phyloP scores from a whole-genome alignment of 2,888 invertebrate species.

The Escarpia spicata region DNA sequence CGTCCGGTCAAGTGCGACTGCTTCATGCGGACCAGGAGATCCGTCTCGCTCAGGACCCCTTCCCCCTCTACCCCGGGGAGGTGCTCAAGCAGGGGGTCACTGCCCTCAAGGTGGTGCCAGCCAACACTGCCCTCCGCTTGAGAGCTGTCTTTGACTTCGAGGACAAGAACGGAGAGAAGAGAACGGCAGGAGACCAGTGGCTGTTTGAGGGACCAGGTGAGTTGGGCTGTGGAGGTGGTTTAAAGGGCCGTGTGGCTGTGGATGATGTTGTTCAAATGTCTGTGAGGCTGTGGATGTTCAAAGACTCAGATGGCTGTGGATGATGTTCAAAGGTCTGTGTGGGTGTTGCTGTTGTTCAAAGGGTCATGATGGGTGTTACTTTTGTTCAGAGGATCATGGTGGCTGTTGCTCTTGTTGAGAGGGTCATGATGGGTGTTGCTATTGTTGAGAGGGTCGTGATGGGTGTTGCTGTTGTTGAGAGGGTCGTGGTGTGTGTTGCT shows the following conservation, averaged over 20 bases:
- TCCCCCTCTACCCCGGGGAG: conserved; percentile 69
- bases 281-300: not conserved
- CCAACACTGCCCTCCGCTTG: conserved; percentile 67
- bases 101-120: conserved; percentile 59
- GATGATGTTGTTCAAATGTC: not conserved
- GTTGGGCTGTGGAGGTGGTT: not conserved
- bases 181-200: conserved; percentile 69
- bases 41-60: conserved; percentile 68
- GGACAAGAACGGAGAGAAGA: conserved; percentile 58
- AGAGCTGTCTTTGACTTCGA: conserved; percentile 66
- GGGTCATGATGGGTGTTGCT: too few species aligned
- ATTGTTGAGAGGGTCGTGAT: too few species aligned
- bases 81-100: conserved; percentile 43
- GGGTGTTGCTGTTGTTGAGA: too few species aligned
- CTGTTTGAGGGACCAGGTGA: conserved; percentile 65
- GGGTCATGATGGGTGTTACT: too few species aligned
- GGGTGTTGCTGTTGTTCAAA: too few species aligned
- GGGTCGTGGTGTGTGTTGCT: too few species aligned
- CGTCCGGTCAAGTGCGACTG: conserved; percentile 63
- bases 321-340: too few species aligned
- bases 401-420: too few species aligned
- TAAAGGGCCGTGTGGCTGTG: not conserved
- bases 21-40: conserved; percentile 68
- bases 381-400: too few species aligned
- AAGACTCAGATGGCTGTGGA: not conserved